phyloP scores from a whole-genome alignment of 2,113 vertebrate genomes.

The Acanthisitta chloris region DNA sequence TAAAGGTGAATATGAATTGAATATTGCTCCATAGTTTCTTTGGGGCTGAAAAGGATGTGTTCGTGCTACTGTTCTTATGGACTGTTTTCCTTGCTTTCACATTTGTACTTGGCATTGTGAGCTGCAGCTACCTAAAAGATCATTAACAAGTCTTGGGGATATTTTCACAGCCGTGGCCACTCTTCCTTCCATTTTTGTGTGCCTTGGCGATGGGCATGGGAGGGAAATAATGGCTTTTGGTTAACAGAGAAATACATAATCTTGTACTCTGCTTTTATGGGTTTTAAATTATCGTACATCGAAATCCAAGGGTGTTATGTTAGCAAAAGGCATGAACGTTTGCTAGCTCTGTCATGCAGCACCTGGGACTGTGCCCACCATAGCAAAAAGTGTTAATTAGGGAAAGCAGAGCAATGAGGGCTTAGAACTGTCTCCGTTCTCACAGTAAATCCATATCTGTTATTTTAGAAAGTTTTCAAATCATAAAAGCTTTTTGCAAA shows the following conservation, averaged over 20 bases:
- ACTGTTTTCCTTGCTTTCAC: background rate
- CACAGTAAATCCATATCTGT: background rate
- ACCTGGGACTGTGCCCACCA: background rate
- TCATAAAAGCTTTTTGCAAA: background rate
- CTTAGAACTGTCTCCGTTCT: background rate
- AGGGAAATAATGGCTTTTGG: background rate
- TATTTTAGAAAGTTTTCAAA: conserved; percentile 38
- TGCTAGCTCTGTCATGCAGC: background rate
- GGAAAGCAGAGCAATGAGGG: background rate
- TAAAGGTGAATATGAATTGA: background rate
- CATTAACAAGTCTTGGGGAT: background rate
- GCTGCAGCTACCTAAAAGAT: background rate
- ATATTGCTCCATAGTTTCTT: background rate
- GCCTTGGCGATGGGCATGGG: background rate
- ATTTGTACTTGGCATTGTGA: background rate
- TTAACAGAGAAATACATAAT: background rate
- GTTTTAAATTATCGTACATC: background rate
- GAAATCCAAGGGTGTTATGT: background rate
- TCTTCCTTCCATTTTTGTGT: background rate
- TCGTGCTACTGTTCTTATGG: background rate
- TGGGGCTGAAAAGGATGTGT: background rate
- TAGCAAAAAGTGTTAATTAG: background rate
- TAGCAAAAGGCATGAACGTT: background rate
- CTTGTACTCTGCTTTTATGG: background rate
- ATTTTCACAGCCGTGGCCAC: background rate